Base-by-base conservation (phyloP, 2,113 vertebrate species). In the Nesoenas mayeri region DNA sequence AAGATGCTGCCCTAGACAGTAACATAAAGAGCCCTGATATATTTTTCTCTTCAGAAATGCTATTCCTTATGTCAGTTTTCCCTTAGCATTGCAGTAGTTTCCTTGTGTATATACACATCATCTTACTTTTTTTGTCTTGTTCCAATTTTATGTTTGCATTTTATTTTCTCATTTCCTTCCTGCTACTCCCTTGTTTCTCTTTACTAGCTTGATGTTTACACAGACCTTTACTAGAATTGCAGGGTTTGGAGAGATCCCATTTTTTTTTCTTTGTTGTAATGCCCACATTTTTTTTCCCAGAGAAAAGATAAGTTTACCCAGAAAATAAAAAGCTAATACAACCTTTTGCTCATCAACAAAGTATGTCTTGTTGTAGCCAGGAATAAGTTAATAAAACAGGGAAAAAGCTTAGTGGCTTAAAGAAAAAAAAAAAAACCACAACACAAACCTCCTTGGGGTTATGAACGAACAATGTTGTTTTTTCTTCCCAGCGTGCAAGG, bases 381-480 rank as follows among this genome's bases (percentile, higher is more conserved):
- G 97, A 98, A 98, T 98, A 98, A 98, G 98, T 98, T 98, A 98
- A 98, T 98, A 98, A 98, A 98, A 98, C 98, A 98, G 96, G 95
- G 96, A 95, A 98, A 98, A 98, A 97, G 97, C 98, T 98, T 98
- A 98, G 97, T 98, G 97, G 97, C 97, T 98, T 97, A 97, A 97
- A 97, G 96, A 96, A 95, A 96, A 98, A 97, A 97, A 97, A 97
- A 97, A 95, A 95, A 91, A 61, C 44, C 44, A 47, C 44, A 47
- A 47, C 44, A 47, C 44, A 47, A 70, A 80, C 96, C 98, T 98
- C 98, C 98, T 98, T 98, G 98, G 98, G 98, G 98, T 98, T 98
- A 98, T 98, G 98, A 98, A 98, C 97, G 98, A 98, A 98, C 98
- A 98, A 98, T 98, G 98, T 98, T 98, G 98, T 98, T 98, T 98